Percentiles rank a stretch among this genome's conserved stretches.
Evolutionary conservation across 2,797 vertebrate species (phyloP).

Genomic region (Hybognathus amarus): DNA sequence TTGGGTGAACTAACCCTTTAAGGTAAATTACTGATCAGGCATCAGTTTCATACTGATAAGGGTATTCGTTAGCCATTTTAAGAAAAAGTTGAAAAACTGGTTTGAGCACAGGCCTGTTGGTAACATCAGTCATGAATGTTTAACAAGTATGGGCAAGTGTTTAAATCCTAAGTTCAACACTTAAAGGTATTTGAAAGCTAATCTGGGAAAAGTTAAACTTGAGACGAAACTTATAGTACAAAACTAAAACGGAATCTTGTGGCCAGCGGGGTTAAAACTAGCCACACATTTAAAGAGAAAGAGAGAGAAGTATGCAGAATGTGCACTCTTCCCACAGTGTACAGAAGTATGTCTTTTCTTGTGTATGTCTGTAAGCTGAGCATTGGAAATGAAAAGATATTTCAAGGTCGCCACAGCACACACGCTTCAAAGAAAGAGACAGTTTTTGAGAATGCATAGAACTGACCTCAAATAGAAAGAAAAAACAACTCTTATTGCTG

Average conservation of each 20-base stretch:
- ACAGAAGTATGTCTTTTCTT: not conserved
- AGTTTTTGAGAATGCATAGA: not conserved
- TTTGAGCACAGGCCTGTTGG: not conserved
- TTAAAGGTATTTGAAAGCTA: constrained; percentile 60
- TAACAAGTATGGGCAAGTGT: constrained; percentile 33
- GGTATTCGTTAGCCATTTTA: not conserved
- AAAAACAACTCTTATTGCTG: not conserved
- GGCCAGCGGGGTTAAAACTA: constrained; percentile 28
- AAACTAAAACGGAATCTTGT: constrained; percentile 23
- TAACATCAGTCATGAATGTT: constrained; percentile 16
- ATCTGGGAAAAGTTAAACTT: constrained; percentile 59
- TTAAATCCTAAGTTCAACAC: constrained; percentile 60
- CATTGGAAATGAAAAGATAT: not conserved
- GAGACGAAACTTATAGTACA: constrained; percentile 46
- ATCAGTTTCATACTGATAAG: not conserved
- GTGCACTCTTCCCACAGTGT: not conserved
- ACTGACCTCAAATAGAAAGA: not conserved
- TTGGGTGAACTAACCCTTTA: no score
- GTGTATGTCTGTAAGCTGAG: not conserved
- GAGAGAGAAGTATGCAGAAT: not conserved
- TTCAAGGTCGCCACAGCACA: not conserved
- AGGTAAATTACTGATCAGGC: not conserved
- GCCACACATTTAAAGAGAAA: not conserved
- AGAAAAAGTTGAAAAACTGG: constrained; percentile 38
- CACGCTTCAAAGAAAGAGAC: constrained; percentile 38